Evolutionary conservation across 2,888 invertebrate species (phyloP).

Genomic region (Patella caerulea): DNA sequence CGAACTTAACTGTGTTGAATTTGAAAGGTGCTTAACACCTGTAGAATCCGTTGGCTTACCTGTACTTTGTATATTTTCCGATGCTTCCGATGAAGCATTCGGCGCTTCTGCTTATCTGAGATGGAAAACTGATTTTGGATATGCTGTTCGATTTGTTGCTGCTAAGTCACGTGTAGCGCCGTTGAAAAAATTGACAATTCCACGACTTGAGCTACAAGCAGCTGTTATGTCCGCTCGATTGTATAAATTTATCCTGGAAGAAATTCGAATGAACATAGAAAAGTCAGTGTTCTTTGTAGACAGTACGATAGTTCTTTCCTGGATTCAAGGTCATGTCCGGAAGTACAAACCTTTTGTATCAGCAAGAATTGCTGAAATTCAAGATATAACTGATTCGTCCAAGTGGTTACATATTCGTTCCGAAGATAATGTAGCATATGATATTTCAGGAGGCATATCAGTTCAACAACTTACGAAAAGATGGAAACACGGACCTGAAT

Average conservation of each 20-base stretch:
- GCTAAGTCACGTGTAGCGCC: no score
- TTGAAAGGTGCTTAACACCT: no score
- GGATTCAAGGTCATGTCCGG: neutral
- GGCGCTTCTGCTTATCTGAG: no score
- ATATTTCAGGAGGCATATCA: neutral
- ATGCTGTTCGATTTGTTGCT: no score
- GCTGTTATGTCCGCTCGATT: neutral
- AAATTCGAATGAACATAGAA: neutral
- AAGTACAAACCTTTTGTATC: slow-evolving; percentile 5
- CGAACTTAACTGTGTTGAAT: no score
- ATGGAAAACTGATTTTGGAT: no score
- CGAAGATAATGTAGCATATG: neutral
- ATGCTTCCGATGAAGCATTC: no score
- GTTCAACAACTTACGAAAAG: neutral
- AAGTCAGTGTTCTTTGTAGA: neutral
- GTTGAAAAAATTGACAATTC: no score
- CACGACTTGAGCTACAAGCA: no score
- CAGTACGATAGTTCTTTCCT: slow-evolving; percentile 5
- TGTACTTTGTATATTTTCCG: no score
- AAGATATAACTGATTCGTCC: neutral
- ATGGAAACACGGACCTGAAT: neutral
- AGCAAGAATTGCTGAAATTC: slow-evolving; percentile 2
- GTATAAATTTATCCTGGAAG: neutral
- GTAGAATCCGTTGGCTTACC: no score
- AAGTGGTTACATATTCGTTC: slow-evolving; percentile 3